Percentiles rank a stretch among this genome's conserved stretches.
phyloP scores from a whole-genome alignment of 2,113 vertebrate genomes.

The Gallinago paraguaiae region DNA sequence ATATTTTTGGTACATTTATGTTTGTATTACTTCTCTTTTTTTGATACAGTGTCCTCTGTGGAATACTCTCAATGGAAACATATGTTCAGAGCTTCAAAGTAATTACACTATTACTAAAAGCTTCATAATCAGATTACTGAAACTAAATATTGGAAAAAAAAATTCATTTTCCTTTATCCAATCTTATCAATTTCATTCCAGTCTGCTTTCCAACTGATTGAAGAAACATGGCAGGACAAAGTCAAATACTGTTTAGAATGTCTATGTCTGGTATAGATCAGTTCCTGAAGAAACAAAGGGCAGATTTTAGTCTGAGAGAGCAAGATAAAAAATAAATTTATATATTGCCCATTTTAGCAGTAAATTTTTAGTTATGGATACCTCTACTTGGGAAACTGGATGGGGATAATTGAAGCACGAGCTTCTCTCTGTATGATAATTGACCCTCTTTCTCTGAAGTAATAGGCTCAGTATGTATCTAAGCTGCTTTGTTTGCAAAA shows the following conservation, averaged over 20 bases:
- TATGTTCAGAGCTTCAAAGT: slow-evolving; percentile 77
- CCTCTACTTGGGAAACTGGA: neutral
- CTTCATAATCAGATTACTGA: slow-evolving; percentile 80
- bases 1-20: neutral
- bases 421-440: neutral
- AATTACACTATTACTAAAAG: slow-evolving; percentile 82
- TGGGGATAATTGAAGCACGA: neutral
- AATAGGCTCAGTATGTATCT: neutral
- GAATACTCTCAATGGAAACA: slow-evolving; percentile 72
- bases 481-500: neutral
- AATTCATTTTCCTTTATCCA: slow-evolving; percentile 78
- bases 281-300: neutral
- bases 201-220: slow-evolving; percentile 57
- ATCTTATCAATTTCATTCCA: slow-evolving; percentile 71
- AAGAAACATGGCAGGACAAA: slow-evolving; percentile 61
- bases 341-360: neutral
- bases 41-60: slow-evolving; percentile 55
- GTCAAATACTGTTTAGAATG: slow-evolving; percentile 31
- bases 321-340: neutral
- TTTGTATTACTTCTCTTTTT: slow-evolving; percentile 50
- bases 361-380: neutral
- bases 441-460: neutral
- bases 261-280: neutral
- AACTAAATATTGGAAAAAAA: slow-evolving; percentile 75
- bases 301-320: neutral